A percentile compares a stretch with the other conserved stretches of the same genome.
phyloP scores from a whole-genome alignment of 2,888 invertebrate genomes.

The Nemotelus nigrinus region DNA sequence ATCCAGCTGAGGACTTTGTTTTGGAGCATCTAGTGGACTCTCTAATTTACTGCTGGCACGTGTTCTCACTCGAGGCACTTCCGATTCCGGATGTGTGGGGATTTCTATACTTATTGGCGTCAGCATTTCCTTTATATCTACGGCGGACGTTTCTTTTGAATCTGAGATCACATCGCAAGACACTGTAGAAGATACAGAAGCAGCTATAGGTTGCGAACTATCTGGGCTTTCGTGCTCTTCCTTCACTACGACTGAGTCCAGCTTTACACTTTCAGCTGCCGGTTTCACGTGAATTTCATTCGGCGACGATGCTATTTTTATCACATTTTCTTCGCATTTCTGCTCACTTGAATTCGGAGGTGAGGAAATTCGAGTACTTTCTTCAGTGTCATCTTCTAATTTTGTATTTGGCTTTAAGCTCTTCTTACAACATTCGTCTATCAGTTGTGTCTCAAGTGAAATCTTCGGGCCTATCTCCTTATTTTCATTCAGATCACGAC shows the following conservation, averaged over 20 bases:
- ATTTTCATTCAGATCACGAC: slow-evolving; percentile 51
- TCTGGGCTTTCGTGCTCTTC: neutral
- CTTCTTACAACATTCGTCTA: slow-evolving; percentile 51
- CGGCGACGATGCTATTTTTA: slow-evolving; percentile 27
- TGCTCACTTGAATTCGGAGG: slow-evolving; percentile 10
- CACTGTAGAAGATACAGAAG: slow-evolving; percentile 15
- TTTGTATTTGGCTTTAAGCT: slow-evolving; percentile 46
- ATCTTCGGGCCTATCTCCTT: slow-evolving; percentile 48
- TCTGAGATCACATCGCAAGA: slow-evolving; percentile 34
- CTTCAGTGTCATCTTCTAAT: slow-evolving; percentile 34
- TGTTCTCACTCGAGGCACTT: slow-evolving; percentile 70
- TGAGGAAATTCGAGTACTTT: slow-evolving; percentile 12
- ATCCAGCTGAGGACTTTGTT: slow-evolving; percentile 65
- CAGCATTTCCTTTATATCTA: slow-evolving; percentile 66
- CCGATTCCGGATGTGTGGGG: slow-evolving; percentile 68
- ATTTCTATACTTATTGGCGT: slow-evolving; percentile 88
- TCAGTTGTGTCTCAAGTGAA: slow-evolving; percentile 47
- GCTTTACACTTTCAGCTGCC: slow-evolving; percentile 53
- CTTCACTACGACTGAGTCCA: slow-evolving; percentile 23
- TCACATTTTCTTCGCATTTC: slow-evolving; percentile 46
- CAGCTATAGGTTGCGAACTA: neutral
- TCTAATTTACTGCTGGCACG: slow-evolving; percentile 75
- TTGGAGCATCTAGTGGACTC: slow-evolving; percentile 71
- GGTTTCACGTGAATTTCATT: slow-evolving; percentile 40
- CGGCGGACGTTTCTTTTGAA: slow-evolving; percentile 28